These are phyloP conservation scores for Dermatemys mawii DNA, from an alignment of 2,113 vertebrate genomes.

Conservation along the genomic window DNA sequence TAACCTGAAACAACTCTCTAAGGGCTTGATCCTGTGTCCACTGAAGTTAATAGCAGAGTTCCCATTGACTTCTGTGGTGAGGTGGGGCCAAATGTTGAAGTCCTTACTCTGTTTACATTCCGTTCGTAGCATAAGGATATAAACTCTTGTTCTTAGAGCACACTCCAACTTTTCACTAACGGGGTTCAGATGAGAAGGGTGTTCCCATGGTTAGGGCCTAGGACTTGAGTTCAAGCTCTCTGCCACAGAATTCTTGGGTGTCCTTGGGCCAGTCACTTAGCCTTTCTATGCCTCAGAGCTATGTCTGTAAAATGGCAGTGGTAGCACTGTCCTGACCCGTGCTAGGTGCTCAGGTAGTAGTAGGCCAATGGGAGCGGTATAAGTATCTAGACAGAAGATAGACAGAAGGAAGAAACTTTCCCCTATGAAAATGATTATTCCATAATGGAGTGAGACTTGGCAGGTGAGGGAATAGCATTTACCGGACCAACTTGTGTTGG, in stretches of 20 bases:
- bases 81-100: not conserved
- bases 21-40: constrained; percentile 39
- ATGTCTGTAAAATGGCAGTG: no score
- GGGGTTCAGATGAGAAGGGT: not conserved
- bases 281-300: not conserved
- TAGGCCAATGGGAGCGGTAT: no score
- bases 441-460: not conserved
- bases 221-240: not conserved
- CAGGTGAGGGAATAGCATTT: not conserved
- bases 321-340: no score
- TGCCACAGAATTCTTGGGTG: not conserved
- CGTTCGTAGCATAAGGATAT: not conserved
- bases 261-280: not conserved
- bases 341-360: no score
- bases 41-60: constrained; percentile 18
- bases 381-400: no score
- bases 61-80: not conserved
- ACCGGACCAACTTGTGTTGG: not conserved
- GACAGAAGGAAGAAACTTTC: not conserved
- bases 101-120: not conserved
- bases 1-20: constrained; percentile 32
- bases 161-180: not conserved
- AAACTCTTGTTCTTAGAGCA: not conserved
- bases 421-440: not conserved
- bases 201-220: not conserved